Base-by-base conservation (phyloP, 2,888 invertebrate species). In the Campaea margaritaria region DNA sequence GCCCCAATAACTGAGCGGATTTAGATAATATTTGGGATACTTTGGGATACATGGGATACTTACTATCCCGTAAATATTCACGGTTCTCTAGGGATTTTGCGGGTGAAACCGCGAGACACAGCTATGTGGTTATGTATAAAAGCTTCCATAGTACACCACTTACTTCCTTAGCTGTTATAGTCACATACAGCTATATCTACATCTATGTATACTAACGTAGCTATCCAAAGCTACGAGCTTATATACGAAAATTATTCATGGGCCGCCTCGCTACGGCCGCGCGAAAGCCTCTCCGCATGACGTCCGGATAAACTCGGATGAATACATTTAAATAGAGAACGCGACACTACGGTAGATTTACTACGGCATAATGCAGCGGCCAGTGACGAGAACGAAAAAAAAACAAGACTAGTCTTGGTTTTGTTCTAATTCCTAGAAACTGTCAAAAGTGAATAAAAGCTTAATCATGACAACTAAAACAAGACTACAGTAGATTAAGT, bases 281-380 rank as follows among this genome's bases (percentile, higher is more conserved):
- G 86, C 86, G 81, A 87, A 87, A 86, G 87, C 76, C 79, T 83
- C 89, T 75, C 90, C 69, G 83, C 88, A 87, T 90, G 91, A 89
- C 88, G 90, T 84, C 84, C 81, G 89, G 86, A 86, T 88, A 88
- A 87, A 83, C 86, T 87, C 79, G 85, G 88, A 91, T 90, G 91
- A 92, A 91, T 91, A 92, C 89, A 91, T 92, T 91, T 91, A 91
- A 92, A 91, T 91, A 92, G 91, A 88, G 88, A 92, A 89, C 81
- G 87, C 85, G 88, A 87, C 87, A 87, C 86, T 84, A 79, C 75
- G 69, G 81, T 82, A 85, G 89, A 91, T 92, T 90, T 92, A 91
- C 80, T 84, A 81, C 77, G 79, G 84, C 82, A 86, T 89, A 89
- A 90, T 90, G 87, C 85, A 82, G 79, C 79, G 49, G 56, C 51